These are phyloP conservation scores for Erebia ligea DNA, from an alignment of 2,888 invertebrate species.

Conservation along the genomic window DNA sequence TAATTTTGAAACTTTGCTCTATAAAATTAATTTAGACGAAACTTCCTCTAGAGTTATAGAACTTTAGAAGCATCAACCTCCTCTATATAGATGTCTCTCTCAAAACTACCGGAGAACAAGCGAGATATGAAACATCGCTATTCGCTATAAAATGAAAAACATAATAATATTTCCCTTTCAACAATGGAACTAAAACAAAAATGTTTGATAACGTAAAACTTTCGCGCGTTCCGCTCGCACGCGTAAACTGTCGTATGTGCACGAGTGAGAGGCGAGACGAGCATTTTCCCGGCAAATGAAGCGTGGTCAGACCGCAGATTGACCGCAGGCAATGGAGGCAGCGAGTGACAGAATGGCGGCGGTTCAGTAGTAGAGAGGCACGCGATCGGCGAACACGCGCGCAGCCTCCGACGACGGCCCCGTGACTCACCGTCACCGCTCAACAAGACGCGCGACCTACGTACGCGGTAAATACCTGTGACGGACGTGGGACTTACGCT, in stretches of 20 bases:
- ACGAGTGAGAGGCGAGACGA: slow-evolving; percentile 63
- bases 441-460: slow-evolving; percentile 34
- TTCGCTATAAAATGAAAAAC: slow-evolving; percentile 70
- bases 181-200: slow-evolving; percentile 78
- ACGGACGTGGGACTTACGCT: slow-evolving; percentile 52
- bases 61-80: slow-evolving; percentile 23
- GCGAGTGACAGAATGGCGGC: slow-evolving; percentile 83
- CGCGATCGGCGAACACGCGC: slow-evolving; percentile 71
- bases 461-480: slow-evolving; percentile 58
- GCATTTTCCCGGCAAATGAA: slow-evolving; percentile 84
- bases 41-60: slow-evolving; percentile 24
- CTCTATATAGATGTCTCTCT: slow-evolving; percentile 56
- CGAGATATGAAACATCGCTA: slow-evolving; percentile 58
- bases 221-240: slow-evolving; percentile 65
- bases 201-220: slow-evolving; percentile 77
- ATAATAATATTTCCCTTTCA: slow-evolving; percentile 74
- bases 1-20: slow-evolving; percentile 13
- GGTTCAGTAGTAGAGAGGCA: slow-evolving; percentile 76
- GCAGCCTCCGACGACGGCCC: slow-evolving; percentile 49
- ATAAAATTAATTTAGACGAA: slow-evolving; percentile 21
- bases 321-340: slow-evolving; percentile 84
- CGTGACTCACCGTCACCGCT: slow-evolving; percentile 45
- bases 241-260: slow-evolving; percentile 36
- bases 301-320: slow-evolving; percentile 83
- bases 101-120: slow-evolving; percentile 54